Evolutionary conservation across 1,140 invertebrate species (phyloP), one percentile per base, ranked within the genome.

Genomic region (Zelostemma sp.): DNA sequence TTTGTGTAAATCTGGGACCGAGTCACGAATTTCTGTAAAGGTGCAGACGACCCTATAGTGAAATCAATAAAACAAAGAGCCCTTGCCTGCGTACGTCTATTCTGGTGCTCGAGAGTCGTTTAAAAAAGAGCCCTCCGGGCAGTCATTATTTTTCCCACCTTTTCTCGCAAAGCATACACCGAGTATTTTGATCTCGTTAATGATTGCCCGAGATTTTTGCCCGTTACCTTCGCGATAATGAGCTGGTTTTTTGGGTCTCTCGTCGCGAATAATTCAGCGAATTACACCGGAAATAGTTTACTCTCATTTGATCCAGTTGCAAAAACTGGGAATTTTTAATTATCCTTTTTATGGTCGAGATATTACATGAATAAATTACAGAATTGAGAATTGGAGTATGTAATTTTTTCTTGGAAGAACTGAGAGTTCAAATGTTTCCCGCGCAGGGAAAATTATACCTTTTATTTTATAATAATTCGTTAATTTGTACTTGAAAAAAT

Each of bases 51-150:
- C 12, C 57, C 33, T 43, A 46, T 54, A 49, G 50, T 21, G 68
- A 57, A 74, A 74, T 71, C 72, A 66, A 74, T 74, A 74, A 74
- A 68, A 74, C 72, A 67, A 74, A 72, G 65, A 63, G 33, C 38
- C 17, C 47, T 14, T 15, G 15, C n/a, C 47, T 25, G 57, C 59
- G 48, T 56, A 45, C 46, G 58, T 65, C 48, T 31, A 60, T 56
- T 53, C 43, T 3, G 57, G 45, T 50, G 51, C 56, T 62, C 18
- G 47, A 61, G 53, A 58, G 61, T 47, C 57, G 54, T 70, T 70
- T 65, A 61, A 41, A 25, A 56, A 46, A 72, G 59, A 60, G 49
- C 59, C 43, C 68, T 72, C 15, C 40, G 45, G 54, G 54, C 49
- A 8, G 57, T 54, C 62, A 71, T 71, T 71, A 71, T 66, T 71